Conservation (phyloP, 1,140 invertebrate species). For the Heliconius congener region DNA sequence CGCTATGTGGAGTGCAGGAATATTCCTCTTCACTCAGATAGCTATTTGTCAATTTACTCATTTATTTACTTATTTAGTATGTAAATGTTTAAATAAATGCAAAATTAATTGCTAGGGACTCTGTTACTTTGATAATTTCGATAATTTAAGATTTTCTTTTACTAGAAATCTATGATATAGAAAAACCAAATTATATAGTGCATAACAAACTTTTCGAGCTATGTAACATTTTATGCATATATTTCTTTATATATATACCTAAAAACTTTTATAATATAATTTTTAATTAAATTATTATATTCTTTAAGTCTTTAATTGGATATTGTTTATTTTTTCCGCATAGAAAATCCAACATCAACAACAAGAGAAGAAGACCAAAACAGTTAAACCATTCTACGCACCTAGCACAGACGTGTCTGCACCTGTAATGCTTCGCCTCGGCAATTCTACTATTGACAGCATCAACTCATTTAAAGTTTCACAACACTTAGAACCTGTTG, state of each 20-base stretch:
- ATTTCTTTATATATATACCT: too few relatives aligned
- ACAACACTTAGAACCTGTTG: slow-evolving; percentile 51
- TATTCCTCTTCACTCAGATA: slow-evolving; percentile 68
- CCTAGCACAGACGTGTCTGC: slow-evolving; percentile 64
- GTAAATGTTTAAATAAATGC: too few relatives aligned
- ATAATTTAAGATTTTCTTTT: not conserved
- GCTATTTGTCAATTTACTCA: slow-evolving; percentile 49
- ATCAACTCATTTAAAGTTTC: slow-evolving; percentile 78
- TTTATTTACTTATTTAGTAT: too few relatives aligned
- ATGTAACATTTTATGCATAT: too few relatives aligned
- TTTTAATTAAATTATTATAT: too few relatives aligned
- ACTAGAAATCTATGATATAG: too few relatives aligned
- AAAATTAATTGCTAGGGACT: too few relatives aligned
- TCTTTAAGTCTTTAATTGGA: not conserved
- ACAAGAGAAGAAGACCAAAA: slow-evolving; percentile 53
- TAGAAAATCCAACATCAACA: slow-evolving; percentile 61
- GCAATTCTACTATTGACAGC: slow-evolving; percentile 78
- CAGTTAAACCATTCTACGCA: slow-evolving; percentile 67
- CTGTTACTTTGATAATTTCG: not conserved
- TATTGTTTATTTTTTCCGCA: not conserved
- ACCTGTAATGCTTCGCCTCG: slow-evolving; percentile 70
- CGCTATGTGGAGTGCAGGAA: slow-evolving; percentile 70
- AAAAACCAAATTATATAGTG: too few relatives aligned
- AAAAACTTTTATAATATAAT: too few relatives aligned
- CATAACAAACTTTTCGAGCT: too few relatives aligned